These are phyloP conservation scores for Borostomias antarcticus DNA, from an alignment of 2,797 vertebrate species.

Conservation along the genomic window DNA sequence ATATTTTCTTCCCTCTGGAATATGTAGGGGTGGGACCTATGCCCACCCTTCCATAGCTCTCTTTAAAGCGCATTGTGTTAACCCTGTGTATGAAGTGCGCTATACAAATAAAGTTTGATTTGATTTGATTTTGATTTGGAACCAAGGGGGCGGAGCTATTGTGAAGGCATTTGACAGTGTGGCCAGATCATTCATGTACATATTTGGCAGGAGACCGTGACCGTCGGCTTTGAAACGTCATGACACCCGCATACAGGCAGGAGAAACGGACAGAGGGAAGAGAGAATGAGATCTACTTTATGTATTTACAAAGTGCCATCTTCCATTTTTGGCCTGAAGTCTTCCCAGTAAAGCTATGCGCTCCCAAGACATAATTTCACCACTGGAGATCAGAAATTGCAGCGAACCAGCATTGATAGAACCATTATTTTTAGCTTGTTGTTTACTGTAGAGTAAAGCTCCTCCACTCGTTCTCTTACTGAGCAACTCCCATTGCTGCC, in stretches of 20 bases:
- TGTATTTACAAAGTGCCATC: constrained; percentile 14
- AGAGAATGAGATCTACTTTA: neutral
- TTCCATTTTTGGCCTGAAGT: constrained; percentile 15
- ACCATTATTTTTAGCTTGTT: too few relatives aligned
- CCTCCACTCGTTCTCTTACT: too few relatives aligned
- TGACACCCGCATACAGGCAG: constrained; percentile 4
- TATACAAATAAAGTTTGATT: too few relatives aligned
- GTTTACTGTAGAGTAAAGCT: too few relatives aligned
- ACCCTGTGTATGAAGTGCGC: too few relatives aligned
- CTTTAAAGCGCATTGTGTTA: too few relatives aligned
- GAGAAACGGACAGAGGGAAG: neutral
- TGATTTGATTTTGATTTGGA: too few relatives aligned
- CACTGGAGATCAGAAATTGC: neutral
- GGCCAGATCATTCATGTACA: constrained; percentile 10
- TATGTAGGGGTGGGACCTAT: too few relatives aligned
- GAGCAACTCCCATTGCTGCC: too few relatives aligned
- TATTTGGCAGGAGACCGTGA: constrained; percentile 22
- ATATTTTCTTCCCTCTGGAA: too few relatives aligned
- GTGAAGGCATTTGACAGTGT: constrained; percentile 24
- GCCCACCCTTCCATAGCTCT: too few relatives aligned
- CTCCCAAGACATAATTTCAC: neutral
- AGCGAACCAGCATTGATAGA: too few relatives aligned
- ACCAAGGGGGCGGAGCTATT: constrained; percentile 6
- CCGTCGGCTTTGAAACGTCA: constrained; percentile 11
- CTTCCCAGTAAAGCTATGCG: constrained; percentile 24